Percentiles rank a stretch among this genome's conserved stretches.
These are phyloP conservation scores for Parnassius orleans DNA, from an alignment of 2,888 invertebrate species.

Conservation along the genomic window DNA sequence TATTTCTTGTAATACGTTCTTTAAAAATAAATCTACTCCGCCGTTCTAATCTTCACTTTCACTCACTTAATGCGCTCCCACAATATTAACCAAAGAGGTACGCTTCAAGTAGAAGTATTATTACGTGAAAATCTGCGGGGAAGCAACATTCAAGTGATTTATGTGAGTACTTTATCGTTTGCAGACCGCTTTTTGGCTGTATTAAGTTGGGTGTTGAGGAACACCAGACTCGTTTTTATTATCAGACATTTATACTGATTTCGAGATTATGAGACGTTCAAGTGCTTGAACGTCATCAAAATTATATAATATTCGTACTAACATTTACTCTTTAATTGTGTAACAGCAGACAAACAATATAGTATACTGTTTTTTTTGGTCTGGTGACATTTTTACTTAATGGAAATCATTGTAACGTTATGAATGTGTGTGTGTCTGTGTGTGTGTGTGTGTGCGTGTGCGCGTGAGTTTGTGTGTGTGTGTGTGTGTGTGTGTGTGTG, in stretches of 20 bases:
- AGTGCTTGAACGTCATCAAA: background rate
- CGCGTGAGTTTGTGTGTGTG: too few species aligned
- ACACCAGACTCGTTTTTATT: slow-evolving; percentile 18
- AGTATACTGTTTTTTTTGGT: too few species aligned
- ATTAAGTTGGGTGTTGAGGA: slow-evolving; percentile 20
- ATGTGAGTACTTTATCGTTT: slow-evolving; percentile 28
- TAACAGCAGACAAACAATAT: too few species aligned
- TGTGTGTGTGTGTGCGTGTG: too few species aligned
- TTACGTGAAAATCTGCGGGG: slow-evolving; percentile 40
- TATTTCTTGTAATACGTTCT: background rate
- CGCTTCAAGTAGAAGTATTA: slow-evolving; percentile 36
- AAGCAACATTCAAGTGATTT: slow-evolving; percentile 31
- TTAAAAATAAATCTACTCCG: slow-evolving; percentile 11
- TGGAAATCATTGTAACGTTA: too few species aligned
- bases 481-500: too few species aligned
- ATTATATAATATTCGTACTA: too few species aligned
- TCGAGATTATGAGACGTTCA: background rate
- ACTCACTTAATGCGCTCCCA: slow-evolving; percentile 20
- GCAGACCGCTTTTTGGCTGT: slow-evolving; percentile 19
- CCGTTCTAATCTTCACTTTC: slow-evolving; percentile 20
- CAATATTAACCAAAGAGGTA: slow-evolving; percentile 25
- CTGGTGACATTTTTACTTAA: too few species aligned
- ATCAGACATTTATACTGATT: slow-evolving; percentile 19
- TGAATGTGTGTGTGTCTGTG: too few species aligned
- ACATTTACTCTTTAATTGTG: too few species aligned